Base-by-base conservation (phyloP, 2,888 invertebrate species). In the Cantharis lateralis region DNA sequence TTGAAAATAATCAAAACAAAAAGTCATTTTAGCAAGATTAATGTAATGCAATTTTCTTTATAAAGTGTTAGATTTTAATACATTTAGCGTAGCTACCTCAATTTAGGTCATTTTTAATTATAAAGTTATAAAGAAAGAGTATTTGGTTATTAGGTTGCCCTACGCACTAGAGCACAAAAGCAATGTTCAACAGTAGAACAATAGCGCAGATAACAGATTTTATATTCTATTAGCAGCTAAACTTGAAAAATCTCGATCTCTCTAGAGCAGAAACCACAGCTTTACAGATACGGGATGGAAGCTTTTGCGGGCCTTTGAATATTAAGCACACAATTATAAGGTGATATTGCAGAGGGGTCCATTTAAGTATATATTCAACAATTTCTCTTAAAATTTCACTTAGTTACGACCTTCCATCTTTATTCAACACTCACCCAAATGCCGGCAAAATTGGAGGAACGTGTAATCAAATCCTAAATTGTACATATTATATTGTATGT, bases 321-420 rank as follows among this genome's bases (percentile, higher is more conserved):
- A 81, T 81, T 81, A 81, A 81, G 80, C 78, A 79, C 79, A 78
- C 79, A 80, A 81, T 81, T 81, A 81, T 80, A 81, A 78, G 76
- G 78, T 73, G 74, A 74, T 74, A 74, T 77, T 77, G 74, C 77
- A 68, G 71, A 74, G 77, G 69, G 75, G 71, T 74, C 70, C 77
- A 77, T 77, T 77, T 77, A 77, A 68, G 73, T 63, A 74, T 73
- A 66, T 61, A 26, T 61, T 61, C 72, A 71, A 61, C 66, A 32
- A 70, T 68, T 70, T 62, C 64, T 18, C 61, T 26, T 68, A 66
- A 73, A 74, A 74, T 71, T 70, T 73, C 68, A 61, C 64, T 48
- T 72, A 69, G 72, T 74, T 64, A 72, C 24, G 63, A 15, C 32
- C 2, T 61, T 61, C 61, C 26, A 10, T 76, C 76, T 72, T 68